Percentiles rank a stretch among this genome's conserved stretches.
phyloP scores from a whole-genome alignment of 2,888 invertebrate genomes.

The Euspilapteryx auroguttella region DNA sequence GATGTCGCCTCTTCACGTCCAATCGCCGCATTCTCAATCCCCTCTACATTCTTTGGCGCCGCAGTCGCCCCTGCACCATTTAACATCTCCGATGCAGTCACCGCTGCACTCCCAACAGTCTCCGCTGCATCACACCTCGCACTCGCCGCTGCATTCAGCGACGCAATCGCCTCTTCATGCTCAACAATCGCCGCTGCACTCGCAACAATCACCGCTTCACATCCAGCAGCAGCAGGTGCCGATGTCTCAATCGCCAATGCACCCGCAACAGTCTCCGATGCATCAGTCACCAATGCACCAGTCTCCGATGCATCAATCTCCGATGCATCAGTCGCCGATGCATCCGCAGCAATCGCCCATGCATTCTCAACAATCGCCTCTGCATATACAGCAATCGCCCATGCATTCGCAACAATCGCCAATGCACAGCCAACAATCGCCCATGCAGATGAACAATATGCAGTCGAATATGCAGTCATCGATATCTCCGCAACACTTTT shows the following conservation, averaged over 20 bases:
- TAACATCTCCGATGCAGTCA: conserved; percentile 13
- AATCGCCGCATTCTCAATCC: conserved; percentile 24
- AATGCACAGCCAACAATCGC: conserved; percentile 19
- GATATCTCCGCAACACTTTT: conserved; percentile 14
- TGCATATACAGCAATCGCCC: conserved; percentile 21
- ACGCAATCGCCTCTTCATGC: conserved; percentile 43
- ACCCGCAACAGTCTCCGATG: conserved; percentile 36
- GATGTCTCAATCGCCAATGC: conserved; percentile 39
- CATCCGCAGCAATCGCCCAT: conserved; percentile 29
- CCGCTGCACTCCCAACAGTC: conserved; percentile 18
- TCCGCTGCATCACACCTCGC: conserved; percentile 15
- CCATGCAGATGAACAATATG: conserved; percentile 14
- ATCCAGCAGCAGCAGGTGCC: conserved; percentile 10
- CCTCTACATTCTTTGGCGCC: conserved; percentile 11
- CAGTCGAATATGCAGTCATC: conserved; percentile 15
- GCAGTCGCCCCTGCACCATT: conserved; percentile 7
- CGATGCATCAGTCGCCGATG: conserved; percentile 24
- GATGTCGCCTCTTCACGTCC: conserved; percentile 41
- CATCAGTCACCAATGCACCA: conserved; percentile 24
- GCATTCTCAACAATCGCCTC: conserved; percentile 8
- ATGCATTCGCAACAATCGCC: conserved; percentile 24
- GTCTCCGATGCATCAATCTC: conserved; percentile 36
- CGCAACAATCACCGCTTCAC: conserved; percentile 35
- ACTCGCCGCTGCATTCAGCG: conserved; percentile 31
- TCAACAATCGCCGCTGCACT: conserved; percentile 38